Conservation (phyloP, 2,797 vertebrate genomes). For the Tokudaia muenninki region DNA sequence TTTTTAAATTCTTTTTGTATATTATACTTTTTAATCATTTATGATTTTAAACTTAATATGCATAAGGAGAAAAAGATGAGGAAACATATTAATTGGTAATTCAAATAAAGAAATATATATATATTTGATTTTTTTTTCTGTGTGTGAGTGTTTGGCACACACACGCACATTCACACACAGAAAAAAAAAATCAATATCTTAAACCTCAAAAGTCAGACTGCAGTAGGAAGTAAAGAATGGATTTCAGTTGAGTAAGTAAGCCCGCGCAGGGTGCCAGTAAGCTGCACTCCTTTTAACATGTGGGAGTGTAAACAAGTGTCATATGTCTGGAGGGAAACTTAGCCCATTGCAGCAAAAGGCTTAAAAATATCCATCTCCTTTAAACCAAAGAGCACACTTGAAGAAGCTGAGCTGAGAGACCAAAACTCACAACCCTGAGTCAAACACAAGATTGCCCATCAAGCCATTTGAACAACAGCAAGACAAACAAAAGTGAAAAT, state of each 20-base stretch:
- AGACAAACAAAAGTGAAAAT: neutral
- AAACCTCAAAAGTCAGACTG: constrained; percentile 47
- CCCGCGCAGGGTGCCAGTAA: neutral
- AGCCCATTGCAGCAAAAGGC: neutral
- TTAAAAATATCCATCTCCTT: constrained; percentile 36
- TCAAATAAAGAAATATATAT: neutral
- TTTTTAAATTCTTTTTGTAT: neutral
- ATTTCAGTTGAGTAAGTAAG: constrained; percentile 22
- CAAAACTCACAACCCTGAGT: constrained; percentile 19
- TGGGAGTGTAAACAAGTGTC: neutral
- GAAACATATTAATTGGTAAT: constrained; percentile 18
- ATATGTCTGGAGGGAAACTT: constrained; percentile 7
- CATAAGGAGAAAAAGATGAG: neutral
- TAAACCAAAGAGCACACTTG: constrained; percentile 25
- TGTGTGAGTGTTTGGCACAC: no score
- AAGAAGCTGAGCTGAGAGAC: constrained; percentile 3
- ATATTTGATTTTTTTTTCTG: no score
- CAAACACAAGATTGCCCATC: neutral
- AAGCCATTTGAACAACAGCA: neutral
- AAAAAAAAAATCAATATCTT: neutral
- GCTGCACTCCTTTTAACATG: neutral
- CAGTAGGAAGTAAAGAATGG: constrained; percentile 36
- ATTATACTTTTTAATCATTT: neutral
- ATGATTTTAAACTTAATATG: constrained; percentile 31
- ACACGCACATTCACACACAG: neutral